Percentiles rank a stretch among this genome's conserved stretches.
These are phyloP conservation scores for Corella eumyota DNA, from an alignment of 23 tunicate genomes.

Conservation along the genomic window DNA sequence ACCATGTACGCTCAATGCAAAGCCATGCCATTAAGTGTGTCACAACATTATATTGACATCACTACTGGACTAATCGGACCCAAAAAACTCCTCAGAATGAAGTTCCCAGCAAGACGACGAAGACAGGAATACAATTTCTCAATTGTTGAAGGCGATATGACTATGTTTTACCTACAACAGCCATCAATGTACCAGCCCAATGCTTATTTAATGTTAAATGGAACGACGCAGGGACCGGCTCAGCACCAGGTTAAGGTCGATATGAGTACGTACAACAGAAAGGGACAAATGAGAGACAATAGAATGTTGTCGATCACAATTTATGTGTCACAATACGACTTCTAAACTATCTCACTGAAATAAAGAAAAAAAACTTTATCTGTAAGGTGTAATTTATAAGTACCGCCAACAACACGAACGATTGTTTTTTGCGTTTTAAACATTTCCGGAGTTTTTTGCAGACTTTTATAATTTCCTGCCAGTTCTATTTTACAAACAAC, in stretches of 20 bases:
- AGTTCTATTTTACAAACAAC: too few species aligned
- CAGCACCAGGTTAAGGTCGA: conserved; percentile 58
- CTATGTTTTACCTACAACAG: conserved; percentile 54
- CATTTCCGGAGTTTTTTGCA: too few species aligned
- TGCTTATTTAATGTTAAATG: conserved; percentile 37
- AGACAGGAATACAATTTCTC: conserved; percentile 60
- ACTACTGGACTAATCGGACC: conserved; percentile 37
- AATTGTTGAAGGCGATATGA: conserved; percentile 43
- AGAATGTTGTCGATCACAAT: conserved; percentile 59
- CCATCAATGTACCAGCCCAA: conserved; percentile 42
- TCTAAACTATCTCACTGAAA: conserved; percentile 29
- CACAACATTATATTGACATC: conserved; percentile 61
- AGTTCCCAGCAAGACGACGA: conserved; percentile 55
- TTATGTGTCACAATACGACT: conserved; percentile 46
- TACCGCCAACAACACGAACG: too few species aligned
- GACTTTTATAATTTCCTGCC: too few species aligned
- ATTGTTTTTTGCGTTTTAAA: too few species aligned
- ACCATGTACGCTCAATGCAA: conserved; percentile 28
- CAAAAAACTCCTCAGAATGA: conserved; percentile 29
- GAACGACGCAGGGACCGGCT: conserved; percentile 39
- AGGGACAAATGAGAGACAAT: conserved; percentile 71
- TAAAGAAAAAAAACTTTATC: background rate
- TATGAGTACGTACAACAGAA: conserved; percentile 71
- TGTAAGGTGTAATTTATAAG: background rate
- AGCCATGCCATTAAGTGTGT: conserved; percentile 43